Conservation (phyloP, 2,888 invertebrate species). For the Apantesis nais region DNA sequence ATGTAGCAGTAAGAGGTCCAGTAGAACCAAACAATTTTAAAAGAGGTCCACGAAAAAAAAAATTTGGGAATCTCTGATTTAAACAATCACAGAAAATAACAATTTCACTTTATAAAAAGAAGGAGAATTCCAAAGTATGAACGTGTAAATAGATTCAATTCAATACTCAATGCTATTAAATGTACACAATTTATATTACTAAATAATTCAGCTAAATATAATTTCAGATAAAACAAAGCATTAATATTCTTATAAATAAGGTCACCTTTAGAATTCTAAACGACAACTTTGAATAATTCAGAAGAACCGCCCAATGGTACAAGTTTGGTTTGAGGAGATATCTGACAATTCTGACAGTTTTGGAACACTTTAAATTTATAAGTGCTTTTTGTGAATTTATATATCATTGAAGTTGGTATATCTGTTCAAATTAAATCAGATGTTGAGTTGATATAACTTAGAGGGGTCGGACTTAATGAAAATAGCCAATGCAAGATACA, state of each 20-base stretch:
- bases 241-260: slow-evolving; percentile 11
- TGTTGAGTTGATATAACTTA: background rate
- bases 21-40: no score
- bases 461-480: no score
- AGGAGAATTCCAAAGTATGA: no score
- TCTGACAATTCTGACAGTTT: slow-evolving; percentile 15
- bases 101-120: no score
- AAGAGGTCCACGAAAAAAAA: no score
- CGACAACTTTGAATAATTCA: background rate
- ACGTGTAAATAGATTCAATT: no score
- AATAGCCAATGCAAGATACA: no score
- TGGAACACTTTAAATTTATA: slow-evolving; percentile 18
- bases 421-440: background rate
- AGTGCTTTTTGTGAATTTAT: background rate
- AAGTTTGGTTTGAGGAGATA: background rate
- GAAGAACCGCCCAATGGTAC: background rate
- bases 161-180: background rate
- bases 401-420: background rate
- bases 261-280: slow-evolving; percentile 9
- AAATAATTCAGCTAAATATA: background rate
- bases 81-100: no score
- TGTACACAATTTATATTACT: background rate
- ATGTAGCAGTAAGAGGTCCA: no score
- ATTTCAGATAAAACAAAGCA: slow-evolving; percentile 2
- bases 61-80: no score